Evolutionary conservation across 2,888 invertebrate species (phyloP).

Genomic region (Opisthograptis luteolata): DNA sequence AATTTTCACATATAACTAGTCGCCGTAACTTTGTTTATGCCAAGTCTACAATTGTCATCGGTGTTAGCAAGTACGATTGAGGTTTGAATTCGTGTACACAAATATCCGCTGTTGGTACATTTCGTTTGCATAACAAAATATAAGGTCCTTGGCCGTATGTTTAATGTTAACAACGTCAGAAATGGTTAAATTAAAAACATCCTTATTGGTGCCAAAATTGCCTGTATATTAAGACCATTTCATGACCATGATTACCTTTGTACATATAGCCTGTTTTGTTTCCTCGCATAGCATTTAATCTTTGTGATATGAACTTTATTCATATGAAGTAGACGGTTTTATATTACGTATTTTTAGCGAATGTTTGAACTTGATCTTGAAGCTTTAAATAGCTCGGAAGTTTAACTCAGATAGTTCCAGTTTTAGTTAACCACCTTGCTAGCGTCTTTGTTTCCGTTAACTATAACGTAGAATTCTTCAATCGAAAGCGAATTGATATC

Average conservation of each 20-base stretch:
- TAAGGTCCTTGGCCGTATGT: slow-evolving; percentile 8
- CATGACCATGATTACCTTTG: not conserved
- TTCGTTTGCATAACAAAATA: slow-evolving; percentile 22
- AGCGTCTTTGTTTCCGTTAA: too few species aligned
- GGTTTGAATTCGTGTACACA: slow-evolving; percentile 26
- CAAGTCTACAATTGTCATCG: slow-evolving; percentile 4
- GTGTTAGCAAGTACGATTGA: slow-evolving; percentile 17
- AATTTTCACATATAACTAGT: not conserved
- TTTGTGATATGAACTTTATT: not conserved
- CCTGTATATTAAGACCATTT: not conserved
- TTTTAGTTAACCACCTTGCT: too few species aligned
- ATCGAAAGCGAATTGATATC: too few species aligned
- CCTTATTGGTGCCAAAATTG: slow-evolving; percentile 10
- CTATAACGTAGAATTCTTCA: too few species aligned
- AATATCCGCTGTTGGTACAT: slow-evolving; percentile 33
- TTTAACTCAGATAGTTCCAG: not conserved
- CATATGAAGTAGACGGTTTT: not conserved
- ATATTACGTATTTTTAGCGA: not conserved
- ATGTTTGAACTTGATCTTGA: not conserved
- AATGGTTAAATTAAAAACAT: not conserved
- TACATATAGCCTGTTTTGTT: slow-evolving; percentile 1
- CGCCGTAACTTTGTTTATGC: not conserved
- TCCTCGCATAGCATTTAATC: not conserved
- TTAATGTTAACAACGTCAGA: slow-evolving; percentile 3
- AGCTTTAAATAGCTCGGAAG: not conserved